Conservation (phyloP, 2,113 vertebrate genomes). For the Crotalus helleri region DNA sequence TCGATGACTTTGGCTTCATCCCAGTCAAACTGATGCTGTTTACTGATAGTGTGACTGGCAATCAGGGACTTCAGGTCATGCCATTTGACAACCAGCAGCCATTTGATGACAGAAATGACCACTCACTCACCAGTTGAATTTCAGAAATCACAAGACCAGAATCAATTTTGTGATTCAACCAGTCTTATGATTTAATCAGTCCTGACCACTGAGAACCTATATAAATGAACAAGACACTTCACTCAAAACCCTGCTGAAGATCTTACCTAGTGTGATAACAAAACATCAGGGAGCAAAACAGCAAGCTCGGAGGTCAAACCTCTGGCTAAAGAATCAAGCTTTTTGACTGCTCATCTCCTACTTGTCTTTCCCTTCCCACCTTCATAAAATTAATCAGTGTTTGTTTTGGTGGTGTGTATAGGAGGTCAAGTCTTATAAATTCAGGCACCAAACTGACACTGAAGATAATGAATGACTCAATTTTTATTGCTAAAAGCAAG, state of each 20-base stretch:
- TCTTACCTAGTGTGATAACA: neutral
- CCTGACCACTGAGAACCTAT: neutral
- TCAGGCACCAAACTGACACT: slow-evolving; percentile 32
- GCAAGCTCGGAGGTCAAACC: neutral
- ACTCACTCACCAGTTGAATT: neutral
- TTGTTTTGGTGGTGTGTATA: neutral
- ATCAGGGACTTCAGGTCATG: neutral
- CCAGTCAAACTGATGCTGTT: neutral
- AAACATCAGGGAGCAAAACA: neutral
- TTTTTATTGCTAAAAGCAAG: slow-evolving; percentile 50
- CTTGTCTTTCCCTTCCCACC: too few relatives aligned
- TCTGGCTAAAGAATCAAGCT: neutral
- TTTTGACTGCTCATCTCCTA: neutral
- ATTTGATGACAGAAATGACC: neutral
- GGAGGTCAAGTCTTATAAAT: fast-evolving
- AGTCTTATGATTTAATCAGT: neutral
- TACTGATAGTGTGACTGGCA: neutral
- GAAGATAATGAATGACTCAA: slow-evolving; percentile 49
- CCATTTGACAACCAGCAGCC: neutral
- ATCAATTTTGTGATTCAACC: neutral
- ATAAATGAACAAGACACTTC: neutral
- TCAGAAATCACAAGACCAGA: neutral
- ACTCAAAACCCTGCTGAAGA: neutral
- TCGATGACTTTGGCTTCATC: neutral
- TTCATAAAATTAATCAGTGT: slow-evolving; percentile 8